Evolutionary conservation across 2,888 invertebrate species (phyloP).

Genomic region (Psylliodes chrysocephalus): DNA sequence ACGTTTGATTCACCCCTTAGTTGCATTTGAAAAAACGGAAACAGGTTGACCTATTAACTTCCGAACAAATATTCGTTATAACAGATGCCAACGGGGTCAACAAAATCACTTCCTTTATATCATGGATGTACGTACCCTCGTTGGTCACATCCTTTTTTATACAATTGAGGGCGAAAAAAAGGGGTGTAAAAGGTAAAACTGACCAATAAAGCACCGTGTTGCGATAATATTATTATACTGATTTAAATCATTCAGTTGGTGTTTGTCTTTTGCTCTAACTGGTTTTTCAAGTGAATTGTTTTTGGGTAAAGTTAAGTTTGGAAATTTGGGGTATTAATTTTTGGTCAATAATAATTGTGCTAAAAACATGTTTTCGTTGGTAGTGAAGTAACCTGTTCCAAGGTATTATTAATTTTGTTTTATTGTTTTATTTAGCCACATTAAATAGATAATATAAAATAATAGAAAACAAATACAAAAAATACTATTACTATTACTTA

Average conservation of each 20-base stretch:
- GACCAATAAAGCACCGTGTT: slow-evolving; percentile 55
- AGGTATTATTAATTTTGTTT: too few species aligned
- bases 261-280: slow-evolving; percentile 42
- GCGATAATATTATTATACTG: slow-evolving; percentile 1
- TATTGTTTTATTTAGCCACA: too few species aligned
- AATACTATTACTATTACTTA: too few species aligned
- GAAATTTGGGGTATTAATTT: not conserved
- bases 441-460: too few species aligned
- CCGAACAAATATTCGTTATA: slow-evolving; percentile 38
- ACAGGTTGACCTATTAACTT: slow-evolving; percentile 44
- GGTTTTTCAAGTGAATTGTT: slow-evolving; percentile 37
- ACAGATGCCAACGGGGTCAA: slow-evolving; percentile 48
- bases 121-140: slow-evolving; percentile 50
- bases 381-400: too few species aligned
- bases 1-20: slow-evolving; percentile 20
- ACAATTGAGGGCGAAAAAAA: slow-evolving; percentile 40
- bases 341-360: slow-evolving; percentile 13
- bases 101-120: slow-evolving; percentile 49
- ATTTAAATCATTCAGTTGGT: slow-evolving; percentile 49
- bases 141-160: slow-evolving; percentile 35
- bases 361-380: too few species aligned
- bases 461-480: too few species aligned
- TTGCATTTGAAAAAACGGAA: slow-evolving; percentile 43
- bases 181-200: slow-evolving; percentile 48
- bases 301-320: too few species aligned